Conservation (phyloP, 1,140 invertebrate genomes). For the Elysia chlorotica region DNA sequence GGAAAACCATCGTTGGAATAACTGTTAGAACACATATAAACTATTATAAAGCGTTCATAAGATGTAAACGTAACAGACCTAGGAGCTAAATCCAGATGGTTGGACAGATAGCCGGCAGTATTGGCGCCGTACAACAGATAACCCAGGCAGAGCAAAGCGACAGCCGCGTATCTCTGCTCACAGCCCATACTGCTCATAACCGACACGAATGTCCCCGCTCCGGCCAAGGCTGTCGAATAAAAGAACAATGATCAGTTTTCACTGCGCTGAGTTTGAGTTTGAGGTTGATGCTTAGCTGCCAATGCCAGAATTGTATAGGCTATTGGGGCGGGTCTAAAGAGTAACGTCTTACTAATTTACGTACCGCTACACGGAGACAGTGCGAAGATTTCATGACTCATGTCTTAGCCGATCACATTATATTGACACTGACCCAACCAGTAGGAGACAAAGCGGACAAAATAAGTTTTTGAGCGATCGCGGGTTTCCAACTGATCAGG, state of each 20-base stretch:
- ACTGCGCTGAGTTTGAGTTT: not conserved
- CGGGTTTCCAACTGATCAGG: too few species aligned
- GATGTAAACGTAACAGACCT: too few species aligned
- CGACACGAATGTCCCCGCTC: constrained; percentile 9
- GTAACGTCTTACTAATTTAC: not conserved
- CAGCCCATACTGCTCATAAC: constrained; percentile 17
- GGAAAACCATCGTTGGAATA: too few species aligned
- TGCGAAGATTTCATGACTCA: too few species aligned
- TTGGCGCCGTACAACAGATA: constrained; percentile 6
- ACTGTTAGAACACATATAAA: too few species aligned
- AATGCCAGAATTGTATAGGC: not conserved
- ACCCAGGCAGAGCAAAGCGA: constrained; percentile 24
- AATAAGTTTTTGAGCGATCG: too few species aligned
- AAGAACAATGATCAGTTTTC: not conserved
- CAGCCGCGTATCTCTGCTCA: constrained; percentile 16
- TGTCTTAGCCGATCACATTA: too few species aligned
- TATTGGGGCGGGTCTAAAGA: not conserved
- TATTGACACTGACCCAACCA: too few species aligned
- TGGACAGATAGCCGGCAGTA: constrained; percentile 74
- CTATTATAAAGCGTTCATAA: too few species aligned
- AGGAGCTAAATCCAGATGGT: constrained; percentile 79
- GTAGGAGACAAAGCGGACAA: too few species aligned
- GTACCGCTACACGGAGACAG: too few species aligned
- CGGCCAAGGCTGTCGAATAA: constrained; percentile 14
- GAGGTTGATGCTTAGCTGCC: not conserved